Conservation (phyloP, 2,797 vertebrate genomes). For the Melanotaenia parkinsoni region DNA sequence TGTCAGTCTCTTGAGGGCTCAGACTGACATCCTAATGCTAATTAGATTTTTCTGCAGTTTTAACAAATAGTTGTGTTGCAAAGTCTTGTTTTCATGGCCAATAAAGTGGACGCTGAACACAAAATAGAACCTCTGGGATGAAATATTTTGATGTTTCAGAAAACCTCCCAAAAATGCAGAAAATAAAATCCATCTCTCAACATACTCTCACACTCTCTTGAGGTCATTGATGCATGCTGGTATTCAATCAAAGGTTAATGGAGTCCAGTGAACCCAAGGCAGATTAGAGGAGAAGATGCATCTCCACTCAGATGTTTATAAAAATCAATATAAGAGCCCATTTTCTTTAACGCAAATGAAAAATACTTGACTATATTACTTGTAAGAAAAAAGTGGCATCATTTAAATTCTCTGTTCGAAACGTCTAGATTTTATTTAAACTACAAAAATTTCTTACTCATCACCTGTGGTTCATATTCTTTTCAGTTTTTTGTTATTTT, state of each 20-base stretch:
- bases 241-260: conserved; percentile 58
- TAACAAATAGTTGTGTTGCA: background rate
- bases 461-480: background rate
- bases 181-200: conserved; percentile 38
- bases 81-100: background rate
- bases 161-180: conserved; percentile 21
- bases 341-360: conserved; percentile 39
- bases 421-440: background rate
- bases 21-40: conserved; percentile 21
- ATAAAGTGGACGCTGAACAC: background rate
- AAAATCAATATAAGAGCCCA: conserved; percentile 52
- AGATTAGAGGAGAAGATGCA: conserved; percentile 45
- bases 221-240: conserved; percentile 29
- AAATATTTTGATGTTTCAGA: conserved; percentile 16
- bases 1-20: conserved; percentile 18
- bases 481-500: too few species aligned
- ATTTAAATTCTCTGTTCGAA: background rate
- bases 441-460: background rate
- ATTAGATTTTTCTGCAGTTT: conserved; percentile 9
- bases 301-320: conserved; percentile 51
- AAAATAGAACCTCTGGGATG: background rate
- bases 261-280: conserved; percentile 38
- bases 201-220: conserved; percentile 13
- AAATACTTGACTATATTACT: conserved; percentile 30
- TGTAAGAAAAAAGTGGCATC: background rate